These are phyloP conservation scores for Trachops cirrhosus DNA, from an alignment of 2,797 vertebrate species.

Conservation along the genomic window DNA sequence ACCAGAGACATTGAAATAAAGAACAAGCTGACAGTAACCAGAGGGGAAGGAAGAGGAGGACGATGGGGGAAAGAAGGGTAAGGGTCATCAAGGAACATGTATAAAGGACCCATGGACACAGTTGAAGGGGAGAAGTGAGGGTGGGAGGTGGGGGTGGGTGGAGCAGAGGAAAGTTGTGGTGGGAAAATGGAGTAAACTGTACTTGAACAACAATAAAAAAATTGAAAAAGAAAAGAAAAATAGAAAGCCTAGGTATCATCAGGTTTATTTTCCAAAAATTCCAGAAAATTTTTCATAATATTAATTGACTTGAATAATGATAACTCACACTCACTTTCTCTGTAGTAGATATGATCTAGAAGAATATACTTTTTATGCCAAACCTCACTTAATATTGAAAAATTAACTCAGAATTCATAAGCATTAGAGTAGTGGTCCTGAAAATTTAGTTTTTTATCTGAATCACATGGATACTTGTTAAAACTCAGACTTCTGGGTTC, in stretches of 20 bases:
- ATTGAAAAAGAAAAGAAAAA: no score
- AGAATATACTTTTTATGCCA: neutral
- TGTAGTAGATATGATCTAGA: neutral
- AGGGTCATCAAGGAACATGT: no score
- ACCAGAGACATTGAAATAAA: no score
- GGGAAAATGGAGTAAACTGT: no score
- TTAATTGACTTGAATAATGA: neutral
- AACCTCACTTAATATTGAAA: neutral
- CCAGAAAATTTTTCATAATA: neutral
- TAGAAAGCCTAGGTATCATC: neutral
- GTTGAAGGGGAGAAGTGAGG: no score
- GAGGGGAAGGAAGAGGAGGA: no score
- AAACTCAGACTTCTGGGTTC: neutral
- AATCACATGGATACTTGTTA: neutral
- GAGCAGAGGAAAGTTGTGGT: no score
- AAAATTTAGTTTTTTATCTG: neutral
- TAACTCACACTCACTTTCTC: neutral
- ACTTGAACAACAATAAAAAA: no score
- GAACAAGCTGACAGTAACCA: no score
- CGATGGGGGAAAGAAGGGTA: no score
- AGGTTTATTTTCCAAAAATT: neutral
- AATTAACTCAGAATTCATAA: neutral
- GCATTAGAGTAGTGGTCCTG: neutral
- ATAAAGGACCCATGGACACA: no score
- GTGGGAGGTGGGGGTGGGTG: no score